Percentiles rank a stretch among this genome's conserved stretches.
Conservation (phyloP, 2,888 invertebrate species). For the Erebia aethiops region DNA sequence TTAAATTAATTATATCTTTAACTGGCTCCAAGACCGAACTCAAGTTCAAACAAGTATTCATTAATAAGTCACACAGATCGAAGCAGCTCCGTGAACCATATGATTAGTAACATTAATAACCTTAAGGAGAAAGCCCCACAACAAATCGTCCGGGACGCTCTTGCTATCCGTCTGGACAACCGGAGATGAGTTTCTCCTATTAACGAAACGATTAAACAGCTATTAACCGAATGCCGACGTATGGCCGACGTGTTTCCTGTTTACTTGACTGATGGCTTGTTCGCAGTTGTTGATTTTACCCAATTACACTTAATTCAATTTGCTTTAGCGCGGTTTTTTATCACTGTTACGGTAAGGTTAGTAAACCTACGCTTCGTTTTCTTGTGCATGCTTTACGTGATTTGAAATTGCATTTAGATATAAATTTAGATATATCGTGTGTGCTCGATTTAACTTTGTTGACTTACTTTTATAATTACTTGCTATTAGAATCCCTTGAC, state of each 20-base stretch:
- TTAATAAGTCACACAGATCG: slow-evolving; percentile 1
- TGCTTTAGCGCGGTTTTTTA: slow-evolving; percentile 26
- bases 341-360: slow-evolving; percentile 20
- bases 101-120: slow-evolving; percentile 40
- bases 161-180: slow-evolving; percentile 39
- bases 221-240: slow-evolving; percentile 68
- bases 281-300: slow-evolving; percentile 36
- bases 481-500: no score
- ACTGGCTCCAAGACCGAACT: no score
- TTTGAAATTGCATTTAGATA: neutral
- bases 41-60: neutral
- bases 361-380: slow-evolving; percentile 16
- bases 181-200: slow-evolving; percentile 73
- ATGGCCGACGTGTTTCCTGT: slow-evolving; percentile 61
- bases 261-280: slow-evolving; percentile 44
- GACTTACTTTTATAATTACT: neutral
- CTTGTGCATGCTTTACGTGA: slow-evolving; percentile 4
- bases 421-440: neutral
- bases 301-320: slow-evolving; percentile 38
- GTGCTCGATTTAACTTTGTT: neutral
- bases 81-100: slow-evolving; percentile 28
- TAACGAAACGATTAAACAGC: slow-evolving; percentile 67
- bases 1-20: no score
- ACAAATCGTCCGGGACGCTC: slow-evolving; percentile 48
- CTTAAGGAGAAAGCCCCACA: slow-evolving; percentile 48